phyloP scores from a whole-genome alignment of 2,888 invertebrate genomes.

The Phyto melanocephala region DNA sequence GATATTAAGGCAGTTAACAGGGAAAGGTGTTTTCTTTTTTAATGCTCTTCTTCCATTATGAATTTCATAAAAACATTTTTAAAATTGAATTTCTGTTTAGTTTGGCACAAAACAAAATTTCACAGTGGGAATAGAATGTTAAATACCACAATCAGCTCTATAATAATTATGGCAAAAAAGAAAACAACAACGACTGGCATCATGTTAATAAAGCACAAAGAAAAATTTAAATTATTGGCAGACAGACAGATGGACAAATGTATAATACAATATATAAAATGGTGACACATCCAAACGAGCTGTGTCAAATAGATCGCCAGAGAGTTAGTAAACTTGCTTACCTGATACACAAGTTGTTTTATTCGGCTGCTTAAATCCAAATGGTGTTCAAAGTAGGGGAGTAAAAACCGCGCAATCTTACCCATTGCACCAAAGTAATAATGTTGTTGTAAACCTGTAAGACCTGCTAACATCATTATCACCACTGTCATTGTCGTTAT shows the following conservation, averaged over 20 bases:
- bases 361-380: conserved; percentile 31
- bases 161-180: conserved; percentile 26
- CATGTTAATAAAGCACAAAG: neutral
- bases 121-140: conserved; percentile 3
- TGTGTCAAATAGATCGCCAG: neutral
- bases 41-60: too few relatives aligned
- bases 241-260: conserved; percentile 10
- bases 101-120: conserved; percentile 36
- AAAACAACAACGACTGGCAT: neutral
- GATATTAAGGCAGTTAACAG: too few relatives aligned
- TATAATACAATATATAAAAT: neutral
- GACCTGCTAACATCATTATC: conserved; percentile 53
- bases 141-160: neutral
- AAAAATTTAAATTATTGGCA: conserved; percentile 6
- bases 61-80: too few relatives aligned
- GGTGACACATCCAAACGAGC: neutral
- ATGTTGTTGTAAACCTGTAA: conserved; percentile 63
- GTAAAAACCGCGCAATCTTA: conserved; percentile 60
- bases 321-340: neutral
- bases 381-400: conserved; percentile 13
- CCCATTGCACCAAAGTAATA: conserved; percentile 61
- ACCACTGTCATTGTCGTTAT: neutral
- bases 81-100: too few relatives aligned
- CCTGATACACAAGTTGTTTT: conserved; percentile 8
- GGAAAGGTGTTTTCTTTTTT: too few relatives aligned